Conservation (phyloP, 2,888 invertebrate species). For the Acleris cristana region DNA sequence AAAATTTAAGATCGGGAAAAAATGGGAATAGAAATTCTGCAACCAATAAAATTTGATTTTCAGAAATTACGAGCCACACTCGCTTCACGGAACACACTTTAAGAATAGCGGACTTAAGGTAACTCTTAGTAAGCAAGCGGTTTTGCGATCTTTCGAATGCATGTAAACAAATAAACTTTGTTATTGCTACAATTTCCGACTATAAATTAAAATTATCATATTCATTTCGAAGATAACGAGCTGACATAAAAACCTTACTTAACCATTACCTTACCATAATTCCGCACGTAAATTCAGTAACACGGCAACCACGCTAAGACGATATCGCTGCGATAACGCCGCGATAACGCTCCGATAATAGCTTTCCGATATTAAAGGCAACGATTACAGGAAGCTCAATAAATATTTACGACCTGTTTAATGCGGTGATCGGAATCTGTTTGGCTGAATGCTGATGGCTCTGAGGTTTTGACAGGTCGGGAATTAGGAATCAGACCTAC, state of each 20-base stretch:
- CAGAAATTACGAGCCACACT: too few species aligned
- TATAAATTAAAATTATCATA: conserved; percentile 3
- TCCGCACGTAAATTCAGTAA: conserved; percentile 12
- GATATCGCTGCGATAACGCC: conserved; percentile 52
- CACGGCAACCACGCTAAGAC: conserved; percentile 27
- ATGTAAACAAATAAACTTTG: background rate
- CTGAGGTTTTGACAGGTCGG: conserved; percentile 1
- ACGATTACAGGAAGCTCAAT: conserved; percentile 28
- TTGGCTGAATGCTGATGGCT: conserved; percentile 7
- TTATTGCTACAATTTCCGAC: background rate
- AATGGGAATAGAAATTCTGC: too few species aligned
- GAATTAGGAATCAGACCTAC: background rate
- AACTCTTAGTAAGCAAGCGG: too few species aligned
- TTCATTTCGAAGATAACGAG: conserved; percentile 1
- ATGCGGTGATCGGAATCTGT: conserved; percentile 32
- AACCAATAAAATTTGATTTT: too few species aligned
- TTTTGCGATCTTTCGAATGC: too few species aligned
- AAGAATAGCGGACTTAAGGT: too few species aligned
- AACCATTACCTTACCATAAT: conserved; percentile 21
- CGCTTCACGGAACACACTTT: too few species aligned
- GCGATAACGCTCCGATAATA: conserved; percentile 53
- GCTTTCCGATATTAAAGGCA: conserved; percentile 54
- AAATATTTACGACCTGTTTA: conserved; percentile 35
- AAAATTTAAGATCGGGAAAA: too few species aligned
- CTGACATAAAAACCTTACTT: conserved; percentile 18